Evolutionary conservation across 2,888 invertebrate species (phyloP).

Genomic region (Nemoura dubitans): DNA sequence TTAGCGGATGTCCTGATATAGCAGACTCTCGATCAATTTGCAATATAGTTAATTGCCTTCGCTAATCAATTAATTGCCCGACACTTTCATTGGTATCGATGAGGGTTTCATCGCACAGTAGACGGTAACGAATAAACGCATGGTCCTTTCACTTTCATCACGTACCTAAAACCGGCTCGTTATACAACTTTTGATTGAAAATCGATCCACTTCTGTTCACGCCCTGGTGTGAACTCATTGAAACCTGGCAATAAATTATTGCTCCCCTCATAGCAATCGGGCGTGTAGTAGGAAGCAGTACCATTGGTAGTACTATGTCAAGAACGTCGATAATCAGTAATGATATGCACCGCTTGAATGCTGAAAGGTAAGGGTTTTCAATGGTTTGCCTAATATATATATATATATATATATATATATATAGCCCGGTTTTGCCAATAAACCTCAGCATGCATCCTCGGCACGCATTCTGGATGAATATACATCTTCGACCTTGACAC

Average conservation of each 20-base stretch:
- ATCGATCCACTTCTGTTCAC: not conserved
- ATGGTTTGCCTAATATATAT: too few species aligned
- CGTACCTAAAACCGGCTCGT: not conserved
- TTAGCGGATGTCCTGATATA: not conserved
- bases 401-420: too few species aligned
- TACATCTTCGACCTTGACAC: not conserved
- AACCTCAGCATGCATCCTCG: not conserved
- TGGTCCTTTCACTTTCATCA: not conserved
- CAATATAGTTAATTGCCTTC: not conserved
- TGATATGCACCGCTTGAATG: too few species aligned
- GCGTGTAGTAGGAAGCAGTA: too few species aligned
- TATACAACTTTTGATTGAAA: not conserved
- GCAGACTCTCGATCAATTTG: too few species aligned
- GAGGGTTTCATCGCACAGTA: not conserved
- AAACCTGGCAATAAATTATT: not conserved
- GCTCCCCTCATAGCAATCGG: not conserved
- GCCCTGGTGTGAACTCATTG: not conserved
- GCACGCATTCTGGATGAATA: not conserved
- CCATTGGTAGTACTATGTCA: too few species aligned
- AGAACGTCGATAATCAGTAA: not conserved
- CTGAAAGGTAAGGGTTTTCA: too few species aligned
- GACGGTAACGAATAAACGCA: too few species aligned
- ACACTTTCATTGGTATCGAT: not conserved
- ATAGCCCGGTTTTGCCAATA: not conserved
- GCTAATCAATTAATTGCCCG: not conserved